phyloP scores from a whole-genome alignment of 1,140 invertebrate species.

The Drosophila chauvacae region DNA sequence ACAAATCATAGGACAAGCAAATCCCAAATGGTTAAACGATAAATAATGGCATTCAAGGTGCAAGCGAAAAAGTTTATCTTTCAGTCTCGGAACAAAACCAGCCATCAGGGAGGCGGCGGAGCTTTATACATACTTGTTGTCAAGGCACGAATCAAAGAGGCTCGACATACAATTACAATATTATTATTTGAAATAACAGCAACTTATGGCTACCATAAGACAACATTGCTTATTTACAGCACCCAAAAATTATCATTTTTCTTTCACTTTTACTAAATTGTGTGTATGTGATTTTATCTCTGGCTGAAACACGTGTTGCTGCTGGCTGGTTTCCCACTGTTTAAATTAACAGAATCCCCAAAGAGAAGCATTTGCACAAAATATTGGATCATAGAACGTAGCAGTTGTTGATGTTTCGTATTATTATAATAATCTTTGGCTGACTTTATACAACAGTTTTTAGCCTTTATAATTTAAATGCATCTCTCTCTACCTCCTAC shows the following conservation, averaged over 20 bases:
- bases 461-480: constrained; percentile 18
- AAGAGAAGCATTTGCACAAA: background rate
- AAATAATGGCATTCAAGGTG: constrained; percentile 45
- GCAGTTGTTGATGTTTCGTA: constrained; percentile 16
- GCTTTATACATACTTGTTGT: background rate
- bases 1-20: constrained; percentile 20
- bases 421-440: constrained; percentile 47
- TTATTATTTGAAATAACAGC: constrained; percentile 15
- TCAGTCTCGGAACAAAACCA: constrained; percentile 25
- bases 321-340: constrained; percentile 42
- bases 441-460: constrained; percentile 27
- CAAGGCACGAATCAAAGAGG: constrained; percentile 48
- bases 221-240: constrained; percentile 15
- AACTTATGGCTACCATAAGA: too few species aligned
- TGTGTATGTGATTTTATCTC: constrained; percentile 1
- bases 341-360: constrained; percentile 46
- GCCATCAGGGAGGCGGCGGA: constrained; percentile 19
- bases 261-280: background rate
- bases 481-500: constrained; percentile 26
- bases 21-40: constrained; percentile 23
- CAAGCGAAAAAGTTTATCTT: constrained; percentile 14
- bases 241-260: background rate
- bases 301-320: constrained; percentile 51
- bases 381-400: background rate
- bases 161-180: constrained; percentile 20